phyloP scores from a whole-genome alignment of 2,888 invertebrate genomes.

The Nasonovia ribisnigri region DNA sequence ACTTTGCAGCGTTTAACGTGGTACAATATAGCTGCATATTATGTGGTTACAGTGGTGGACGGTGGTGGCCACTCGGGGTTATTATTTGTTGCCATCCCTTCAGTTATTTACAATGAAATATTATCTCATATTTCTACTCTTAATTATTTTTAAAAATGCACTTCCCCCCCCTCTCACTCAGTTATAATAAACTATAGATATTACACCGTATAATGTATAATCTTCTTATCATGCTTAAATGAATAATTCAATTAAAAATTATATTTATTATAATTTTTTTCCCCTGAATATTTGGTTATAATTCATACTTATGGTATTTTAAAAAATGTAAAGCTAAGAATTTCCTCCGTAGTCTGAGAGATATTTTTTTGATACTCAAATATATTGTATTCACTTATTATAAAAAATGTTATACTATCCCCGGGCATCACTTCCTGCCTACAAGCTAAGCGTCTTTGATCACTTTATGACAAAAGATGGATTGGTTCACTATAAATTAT shows the following conservation, averaged over 20 bases:
- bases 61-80: neutral
- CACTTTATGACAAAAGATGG: neutral
- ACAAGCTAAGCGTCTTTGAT: neutral
- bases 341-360: neutral
- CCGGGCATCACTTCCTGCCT: neutral
- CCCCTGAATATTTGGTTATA: neutral
- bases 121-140: neutral
- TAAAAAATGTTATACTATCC: neutral
- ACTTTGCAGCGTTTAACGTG: neutral
- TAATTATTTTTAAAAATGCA: neutral
- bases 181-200: neutral
- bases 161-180: neutral
- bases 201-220: neutral
- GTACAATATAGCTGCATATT: neutral
- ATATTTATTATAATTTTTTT: neutral
- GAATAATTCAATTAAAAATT: slow-evolving; percentile 5
- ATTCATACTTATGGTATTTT: neutral
- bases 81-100: neutral
- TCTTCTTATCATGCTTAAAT: neutral
- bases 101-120: slow-evolving; percentile 13
- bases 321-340: neutral
- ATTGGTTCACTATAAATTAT: neutral
- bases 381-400: neutral
- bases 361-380: neutral
- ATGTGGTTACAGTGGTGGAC: neutral